Conservation (phyloP, 2,888 invertebrate genomes). For the Keiferia lycopersicella region DNA sequence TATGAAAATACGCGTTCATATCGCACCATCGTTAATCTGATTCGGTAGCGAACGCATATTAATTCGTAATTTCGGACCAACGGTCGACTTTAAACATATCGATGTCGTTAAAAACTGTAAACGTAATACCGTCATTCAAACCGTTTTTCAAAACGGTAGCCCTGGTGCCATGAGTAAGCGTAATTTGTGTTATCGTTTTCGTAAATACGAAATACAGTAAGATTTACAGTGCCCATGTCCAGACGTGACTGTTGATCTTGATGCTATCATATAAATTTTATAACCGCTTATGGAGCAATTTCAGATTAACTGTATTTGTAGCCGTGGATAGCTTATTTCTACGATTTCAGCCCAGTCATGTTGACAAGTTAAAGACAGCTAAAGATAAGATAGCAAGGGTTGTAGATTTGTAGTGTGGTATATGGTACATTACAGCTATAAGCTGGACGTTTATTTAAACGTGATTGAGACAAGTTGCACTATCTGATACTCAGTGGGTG, state of each 20-base stretch:
- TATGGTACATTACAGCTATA: background rate
- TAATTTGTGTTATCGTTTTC: background rate
- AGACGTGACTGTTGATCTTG: background rate
- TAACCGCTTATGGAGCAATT: conserved; percentile 1
- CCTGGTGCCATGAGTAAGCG: background rate
- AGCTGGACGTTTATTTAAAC: background rate
- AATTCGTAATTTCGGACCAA: conserved; percentile 7
- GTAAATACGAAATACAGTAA: conserved; percentile 1
- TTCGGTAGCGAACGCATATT: conserved; percentile 13
- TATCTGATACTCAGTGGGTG: background rate
- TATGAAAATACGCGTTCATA: conserved; percentile 16
- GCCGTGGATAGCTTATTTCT: background rate
- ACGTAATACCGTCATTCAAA: background rate
- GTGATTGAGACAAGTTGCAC: too few species aligned
- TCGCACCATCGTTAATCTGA: conserved; percentile 16
- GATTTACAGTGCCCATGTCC: background rate
- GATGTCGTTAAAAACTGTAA: background rate
- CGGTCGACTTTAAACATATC: conserved; percentile 1
- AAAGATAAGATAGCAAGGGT: background rate
- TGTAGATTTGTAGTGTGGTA: background rate
- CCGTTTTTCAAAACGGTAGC: conserved; percentile 7
- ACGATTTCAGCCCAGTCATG: conserved; percentile 4
- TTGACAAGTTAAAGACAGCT: background rate
- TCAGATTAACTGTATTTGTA: background rate
- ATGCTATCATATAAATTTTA: conserved; percentile 2